Base-by-base conservation (phyloP, 2,888 invertebrate genomes). In the Resseliella maxima region DNA sequence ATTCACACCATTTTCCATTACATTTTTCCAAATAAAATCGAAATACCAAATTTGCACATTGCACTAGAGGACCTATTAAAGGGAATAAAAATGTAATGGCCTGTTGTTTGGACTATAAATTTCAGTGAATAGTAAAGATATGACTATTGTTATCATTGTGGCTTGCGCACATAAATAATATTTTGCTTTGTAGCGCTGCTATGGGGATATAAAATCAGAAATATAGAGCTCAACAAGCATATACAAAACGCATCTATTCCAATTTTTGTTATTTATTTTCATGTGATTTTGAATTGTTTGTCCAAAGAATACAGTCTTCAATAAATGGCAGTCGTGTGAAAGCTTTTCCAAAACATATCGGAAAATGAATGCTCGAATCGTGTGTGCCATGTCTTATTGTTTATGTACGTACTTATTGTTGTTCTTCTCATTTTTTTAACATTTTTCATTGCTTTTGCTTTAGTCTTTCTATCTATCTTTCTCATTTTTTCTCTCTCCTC, bases 191-290 rank as follows among this genome's bases (percentile, higher is more conserved):
- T 24, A 59, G 3, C 59, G 24, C 5, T n/a, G 24, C 59, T 24
- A n/a, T 2, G 12, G 27, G 27, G 24, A 59, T 59, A 27, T 59
- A 59, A 59, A 59, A 59, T 59, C 59, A 27, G 24, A 2, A 59
- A 59, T 59, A 59, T 2, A 50, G 6, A 3, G 59, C 27, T 27
- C 27, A 27, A 59, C 24, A n/a, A 59, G 15, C 72, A 59, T 6
- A 24, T n/a, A 59, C 59, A n/a, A 24, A 59, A 24, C 24, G 59
- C 72, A 72, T 72, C 72, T 31, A 72, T 72, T 72, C 18, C 31
- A 59, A 59, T 72, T 72, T 35, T 72, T 18, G 31, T 72, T 72
- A 72, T 72, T 72, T 72, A 72, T 72, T 72, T 72, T n/a, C 24
- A 24, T 10, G 59, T n/a, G n/a, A n/a, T 3, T 59, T 59, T 59